Percentiles rank a stretch among this genome's conserved stretches.
phyloP scores from a whole-genome alignment of 2,113 vertebrate genomes.

The Rana temporaria region DNA sequence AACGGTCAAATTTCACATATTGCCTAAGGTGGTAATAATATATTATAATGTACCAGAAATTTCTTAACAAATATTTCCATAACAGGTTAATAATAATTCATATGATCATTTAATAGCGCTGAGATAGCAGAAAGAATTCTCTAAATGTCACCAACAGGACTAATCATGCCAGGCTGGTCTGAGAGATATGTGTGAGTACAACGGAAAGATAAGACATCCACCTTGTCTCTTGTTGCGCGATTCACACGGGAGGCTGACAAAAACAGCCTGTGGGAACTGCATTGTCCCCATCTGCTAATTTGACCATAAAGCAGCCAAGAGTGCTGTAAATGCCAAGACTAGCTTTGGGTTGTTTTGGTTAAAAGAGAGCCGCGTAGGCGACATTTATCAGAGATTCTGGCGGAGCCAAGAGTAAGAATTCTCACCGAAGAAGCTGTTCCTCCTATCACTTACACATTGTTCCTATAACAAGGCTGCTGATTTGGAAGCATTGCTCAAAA shows the following conservation, averaged over 20 bases:
- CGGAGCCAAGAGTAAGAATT: constrained; percentile 62
- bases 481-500: constrained; percentile 62
- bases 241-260: constrained; percentile 62
- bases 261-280: constrained; percentile 61
- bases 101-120: neutral
- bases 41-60: too few relatives aligned
- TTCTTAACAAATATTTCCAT: too few relatives aligned
- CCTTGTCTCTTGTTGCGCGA: constrained; percentile 53
- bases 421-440: constrained; percentile 69
- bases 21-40: too few relatives aligned
- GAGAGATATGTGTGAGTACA: constrained; percentile 9
- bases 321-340: constrained; percentile 66
- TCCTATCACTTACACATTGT: constrained; percentile 68
- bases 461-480: constrained; percentile 77
- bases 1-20: too few relatives aligned
- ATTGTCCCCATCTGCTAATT: constrained; percentile 62
- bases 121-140: neutral
- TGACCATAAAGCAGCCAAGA: constrained; percentile 54
- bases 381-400: constrained; percentile 70
- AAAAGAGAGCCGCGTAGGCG: constrained; percentile 65
- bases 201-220: constrained; percentile 40
- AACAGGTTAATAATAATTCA: too few relatives aligned
- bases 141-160: constrained; percentile 17
- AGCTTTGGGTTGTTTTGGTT: constrained; percentile 72
- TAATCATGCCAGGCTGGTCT: constrained; percentile 9